phyloP scores from a whole-genome alignment of 2,797 vertebrate species.

The Geotrypetes seraphini region DNA sequence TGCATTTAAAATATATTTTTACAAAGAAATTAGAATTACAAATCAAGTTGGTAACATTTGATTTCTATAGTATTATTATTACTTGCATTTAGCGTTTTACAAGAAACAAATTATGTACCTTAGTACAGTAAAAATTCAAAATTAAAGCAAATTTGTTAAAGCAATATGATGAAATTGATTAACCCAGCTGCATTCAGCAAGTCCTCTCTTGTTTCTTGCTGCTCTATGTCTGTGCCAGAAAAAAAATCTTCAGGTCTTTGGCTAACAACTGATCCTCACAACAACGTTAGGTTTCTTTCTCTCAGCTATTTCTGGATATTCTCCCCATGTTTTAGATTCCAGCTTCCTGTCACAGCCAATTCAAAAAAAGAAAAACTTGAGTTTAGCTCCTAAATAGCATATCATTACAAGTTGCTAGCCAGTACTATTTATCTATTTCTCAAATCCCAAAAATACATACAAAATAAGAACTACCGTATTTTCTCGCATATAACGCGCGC shows the following conservation, averaged over 20 bases:
- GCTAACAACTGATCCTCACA: constrained; percentile 8
- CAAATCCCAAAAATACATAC: too few species aligned
- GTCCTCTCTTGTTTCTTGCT: constrained; percentile 3
- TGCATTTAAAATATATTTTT: too few species aligned
- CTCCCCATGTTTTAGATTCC: constrained; percentile 3
- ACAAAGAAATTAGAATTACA: too few species aligned
- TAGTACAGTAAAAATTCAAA: too few species aligned
- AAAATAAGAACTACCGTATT: too few species aligned
- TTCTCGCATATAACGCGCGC: too few species aligned
- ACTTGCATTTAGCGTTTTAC: background rate
- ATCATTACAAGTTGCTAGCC: too few species aligned
- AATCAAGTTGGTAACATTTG: too few species aligned
- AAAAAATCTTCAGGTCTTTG: constrained; percentile 1
- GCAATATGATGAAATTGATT: background rate
- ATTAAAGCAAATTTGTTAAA: background rate
- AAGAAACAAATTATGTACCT: background rate
- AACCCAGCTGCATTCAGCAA: background rate
- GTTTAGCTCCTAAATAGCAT: constrained; percentile 1
- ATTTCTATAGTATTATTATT: too few species aligned
- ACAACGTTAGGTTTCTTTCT: background rate
- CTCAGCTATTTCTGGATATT: constrained; percentile 1
- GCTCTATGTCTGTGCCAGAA: constrained; percentile 4
- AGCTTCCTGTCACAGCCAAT: background rate
- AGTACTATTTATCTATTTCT: too few species aligned
- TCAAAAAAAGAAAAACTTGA: constrained; percentile 2